Evolutionary conservation across 2,113 vertebrate genomes (phyloP).

Genomic region (Puffinus mauretanicus): DNA sequence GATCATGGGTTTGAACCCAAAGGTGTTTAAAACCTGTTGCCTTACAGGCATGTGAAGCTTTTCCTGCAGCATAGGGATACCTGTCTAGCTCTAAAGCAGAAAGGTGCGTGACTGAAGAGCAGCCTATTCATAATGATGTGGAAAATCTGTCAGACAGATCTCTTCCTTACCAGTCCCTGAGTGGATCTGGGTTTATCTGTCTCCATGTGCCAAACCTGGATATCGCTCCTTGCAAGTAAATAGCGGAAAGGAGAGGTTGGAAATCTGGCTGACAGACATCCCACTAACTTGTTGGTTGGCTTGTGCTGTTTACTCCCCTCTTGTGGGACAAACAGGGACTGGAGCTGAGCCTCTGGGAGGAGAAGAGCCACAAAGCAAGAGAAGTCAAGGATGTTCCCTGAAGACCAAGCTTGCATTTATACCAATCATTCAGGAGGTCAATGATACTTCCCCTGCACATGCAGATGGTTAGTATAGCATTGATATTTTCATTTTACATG

Average conservation of each 20-base stretch:
- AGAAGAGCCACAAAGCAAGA: background rate
- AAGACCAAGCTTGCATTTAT: background rate
- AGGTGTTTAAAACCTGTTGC: background rate
- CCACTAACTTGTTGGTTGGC: background rate
- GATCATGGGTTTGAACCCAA: background rate
- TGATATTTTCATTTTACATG: background rate
- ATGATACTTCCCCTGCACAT: background rate
- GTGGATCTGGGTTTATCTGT: background rate
- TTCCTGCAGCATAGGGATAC: background rate
- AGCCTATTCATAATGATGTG: background rate
- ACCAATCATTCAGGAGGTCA: background rate
- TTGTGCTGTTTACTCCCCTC: background rate
- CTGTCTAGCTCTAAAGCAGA: background rate
- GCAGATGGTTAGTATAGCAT: background rate
- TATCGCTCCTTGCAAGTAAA: background rate
- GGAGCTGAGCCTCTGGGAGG: background rate
- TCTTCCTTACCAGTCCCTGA: background rate
- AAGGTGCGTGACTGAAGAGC: background rate
- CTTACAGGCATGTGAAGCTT: background rate
- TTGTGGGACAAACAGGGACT: background rate
- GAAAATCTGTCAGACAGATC: background rate
- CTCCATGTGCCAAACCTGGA: background rate
- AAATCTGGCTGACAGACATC: background rate
- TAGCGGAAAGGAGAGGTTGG: background rate
- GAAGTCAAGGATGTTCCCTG: background rate